phyloP scores from a whole-genome alignment of 1,140 invertebrate genomes.

The Sesamia nonagrioides region DNA sequence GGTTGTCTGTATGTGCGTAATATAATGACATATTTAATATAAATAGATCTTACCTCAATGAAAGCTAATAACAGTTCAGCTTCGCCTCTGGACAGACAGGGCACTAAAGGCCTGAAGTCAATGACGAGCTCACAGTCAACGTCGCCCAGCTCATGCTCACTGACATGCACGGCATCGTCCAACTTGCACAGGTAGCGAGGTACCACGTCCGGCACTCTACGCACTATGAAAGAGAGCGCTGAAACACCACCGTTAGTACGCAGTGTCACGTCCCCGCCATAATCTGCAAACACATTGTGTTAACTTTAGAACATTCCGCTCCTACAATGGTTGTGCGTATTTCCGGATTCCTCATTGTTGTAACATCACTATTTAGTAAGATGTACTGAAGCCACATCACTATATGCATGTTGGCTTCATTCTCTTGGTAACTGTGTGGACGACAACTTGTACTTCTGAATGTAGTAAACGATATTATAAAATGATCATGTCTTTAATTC shows the following conservation, averaged over 20 bases:
- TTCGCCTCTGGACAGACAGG: constrained; percentile 89
- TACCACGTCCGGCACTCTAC: constrained; percentile 93
- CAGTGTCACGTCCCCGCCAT: constrained; percentile 94
- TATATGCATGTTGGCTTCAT: too few relatives aligned
- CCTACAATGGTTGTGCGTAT: too few relatives aligned
- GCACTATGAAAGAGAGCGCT: constrained; percentile 93
- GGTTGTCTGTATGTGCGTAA: neutral
- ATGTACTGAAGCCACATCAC: too few relatives aligned
- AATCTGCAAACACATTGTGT: constrained; percentile 77
- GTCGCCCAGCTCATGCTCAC: constrained; percentile 94
- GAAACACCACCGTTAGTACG: constrained; percentile 93
- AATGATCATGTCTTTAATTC: too few relatives aligned
- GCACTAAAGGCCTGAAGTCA: constrained; percentile 92
- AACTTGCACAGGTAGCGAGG: constrained; percentile 91
- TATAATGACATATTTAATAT: neutral
- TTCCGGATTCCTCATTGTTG: too few relatives aligned
- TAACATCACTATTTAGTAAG: too few relatives aligned
- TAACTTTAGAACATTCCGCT: neutral
- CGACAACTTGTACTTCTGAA: too few relatives aligned
- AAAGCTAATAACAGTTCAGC: constrained; percentile 92
- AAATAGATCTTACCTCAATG: constrained; percentile 86
- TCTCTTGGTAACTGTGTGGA: too few relatives aligned
- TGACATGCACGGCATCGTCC: constrained; percentile 92
- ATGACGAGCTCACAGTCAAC: constrained; percentile 94
- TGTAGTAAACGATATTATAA: too few relatives aligned